Base-by-base conservation (phyloP, 2,797 vertebrate genomes). In the Cottoperca gobio region DNA sequence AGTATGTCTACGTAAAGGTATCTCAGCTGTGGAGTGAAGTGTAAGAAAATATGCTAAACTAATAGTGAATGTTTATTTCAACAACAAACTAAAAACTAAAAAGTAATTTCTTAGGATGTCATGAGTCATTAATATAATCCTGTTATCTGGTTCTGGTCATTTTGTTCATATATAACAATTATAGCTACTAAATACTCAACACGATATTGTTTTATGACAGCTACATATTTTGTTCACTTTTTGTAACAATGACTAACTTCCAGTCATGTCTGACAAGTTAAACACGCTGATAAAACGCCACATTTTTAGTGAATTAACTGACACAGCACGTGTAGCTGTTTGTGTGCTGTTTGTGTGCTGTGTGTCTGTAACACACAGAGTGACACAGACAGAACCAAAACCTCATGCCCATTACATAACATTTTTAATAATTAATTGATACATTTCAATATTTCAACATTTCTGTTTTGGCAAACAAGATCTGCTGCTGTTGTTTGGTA, bases 191-290 rank as follows among this genome's bases (percentile, higher is more conserved):
- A 57, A 40, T 6, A 16, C 28, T 19, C 5, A 17, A 43, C 1
- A 14, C 2, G 8, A 43, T 42, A n/a, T 21, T 24, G 17, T 26
- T 17, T 65, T 14, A 40, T 24, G 1, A 57, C 50, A 54, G 40
- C 54, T 46, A 28, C 35, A 60, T 13, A 42, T 42, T 57, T 49
- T 43, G 28, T 40, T 60, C 45, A 40, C 10, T 61, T 72, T 21
- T 53, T 21, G 52, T 39, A 68, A 37, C 58, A 55, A 14, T 35
- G 57, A 62, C 39, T 24, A 33, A 60, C 54, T 60, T 42, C 8
- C 61, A 60, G 48, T 31, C 13, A 23, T 19, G 31, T 26, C 21
- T 24, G 9, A 40, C n/a, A 6, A 69, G 24, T 19, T n/a, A 43
- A 67, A 31, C 21, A 63, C 26, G n/a, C 5, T 52, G 58, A 72